Evolutionary conservation across 2,113 vertebrate species (phyloP).

Genomic region (Crotalus helleri): DNA sequence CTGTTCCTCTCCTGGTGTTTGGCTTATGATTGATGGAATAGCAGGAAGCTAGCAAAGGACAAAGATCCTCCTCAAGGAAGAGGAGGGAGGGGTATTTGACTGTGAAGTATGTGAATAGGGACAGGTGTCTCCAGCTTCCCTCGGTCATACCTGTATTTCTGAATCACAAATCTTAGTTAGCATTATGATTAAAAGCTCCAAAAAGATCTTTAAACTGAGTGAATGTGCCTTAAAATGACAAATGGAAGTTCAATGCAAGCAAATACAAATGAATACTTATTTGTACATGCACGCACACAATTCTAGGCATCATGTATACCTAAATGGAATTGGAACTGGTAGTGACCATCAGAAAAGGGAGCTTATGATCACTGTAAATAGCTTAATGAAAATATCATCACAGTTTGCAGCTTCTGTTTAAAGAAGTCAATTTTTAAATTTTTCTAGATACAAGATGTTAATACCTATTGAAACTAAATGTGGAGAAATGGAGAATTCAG

Average conservation of each 20-base stretch:
- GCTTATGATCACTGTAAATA: neutral
- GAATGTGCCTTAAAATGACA: neutral
- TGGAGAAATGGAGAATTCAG: neutral
- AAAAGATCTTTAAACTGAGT: neutral
- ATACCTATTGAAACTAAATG: neutral
- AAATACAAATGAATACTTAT: neutral
- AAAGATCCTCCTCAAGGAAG: neutral
- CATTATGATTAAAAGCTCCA: neutral
- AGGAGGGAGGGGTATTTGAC: neutral
- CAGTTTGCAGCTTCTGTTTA: neutral
- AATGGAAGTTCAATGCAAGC: neutral
- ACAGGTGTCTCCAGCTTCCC: neutral
- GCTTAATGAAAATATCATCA: neutral
- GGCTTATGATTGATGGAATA: neutral
- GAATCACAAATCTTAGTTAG: neutral
- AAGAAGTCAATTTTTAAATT: neutral
- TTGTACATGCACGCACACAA: neutral
- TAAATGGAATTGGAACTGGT: neutral
- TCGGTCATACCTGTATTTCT: neutral
- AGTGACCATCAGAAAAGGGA: neutral
- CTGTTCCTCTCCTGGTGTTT: neutral
- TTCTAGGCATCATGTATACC: neutral
- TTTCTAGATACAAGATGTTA: neutral
- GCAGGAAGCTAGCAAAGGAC: neutral
- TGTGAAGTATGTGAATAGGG: neutral